Percentiles rank a stretch among this genome's conserved stretches.
Evolutionary conservation across 2,888 invertebrate genomes (phyloP).

Genomic region (Norana najaformis): DNA sequence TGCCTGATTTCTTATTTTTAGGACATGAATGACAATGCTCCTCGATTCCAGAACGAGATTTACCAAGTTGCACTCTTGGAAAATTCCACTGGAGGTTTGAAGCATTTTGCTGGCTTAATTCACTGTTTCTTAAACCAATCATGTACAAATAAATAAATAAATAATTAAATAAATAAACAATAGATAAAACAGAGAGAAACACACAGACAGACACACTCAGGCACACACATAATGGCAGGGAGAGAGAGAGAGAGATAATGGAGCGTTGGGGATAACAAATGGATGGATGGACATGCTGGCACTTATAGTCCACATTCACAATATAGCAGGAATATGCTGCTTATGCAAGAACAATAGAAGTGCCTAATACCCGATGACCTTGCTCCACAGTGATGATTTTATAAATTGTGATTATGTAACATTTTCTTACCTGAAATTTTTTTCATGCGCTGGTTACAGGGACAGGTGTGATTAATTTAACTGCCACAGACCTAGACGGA

Average conservation of each 20-base stretch:
- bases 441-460: background rate
- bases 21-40: conserved; percentile 37
- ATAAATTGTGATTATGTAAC: background rate
- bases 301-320: background rate
- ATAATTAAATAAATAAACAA: background rate
- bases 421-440: background rate
- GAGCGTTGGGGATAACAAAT: background rate
- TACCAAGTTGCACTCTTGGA: conserved; percentile 34
- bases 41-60: conserved; percentile 20
- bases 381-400: background rate
- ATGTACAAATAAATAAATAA: background rate
- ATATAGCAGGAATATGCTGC: no score
- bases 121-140: background rate
- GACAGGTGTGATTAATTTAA: background rate
- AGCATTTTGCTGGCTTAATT: background rate
- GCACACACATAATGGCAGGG: background rate
- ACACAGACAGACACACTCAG: no score
- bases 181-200: no score
- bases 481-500: background rate
- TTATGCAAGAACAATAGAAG: background rate
- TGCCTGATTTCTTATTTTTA: background rate
- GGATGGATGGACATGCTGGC: background rate
- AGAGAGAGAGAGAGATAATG: background rate
- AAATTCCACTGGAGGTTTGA: conserved; percentile 32
- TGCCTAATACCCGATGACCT: background rate